Conservation (phyloP, 1,140 invertebrate species). For the Formica exsecta region DNA sequence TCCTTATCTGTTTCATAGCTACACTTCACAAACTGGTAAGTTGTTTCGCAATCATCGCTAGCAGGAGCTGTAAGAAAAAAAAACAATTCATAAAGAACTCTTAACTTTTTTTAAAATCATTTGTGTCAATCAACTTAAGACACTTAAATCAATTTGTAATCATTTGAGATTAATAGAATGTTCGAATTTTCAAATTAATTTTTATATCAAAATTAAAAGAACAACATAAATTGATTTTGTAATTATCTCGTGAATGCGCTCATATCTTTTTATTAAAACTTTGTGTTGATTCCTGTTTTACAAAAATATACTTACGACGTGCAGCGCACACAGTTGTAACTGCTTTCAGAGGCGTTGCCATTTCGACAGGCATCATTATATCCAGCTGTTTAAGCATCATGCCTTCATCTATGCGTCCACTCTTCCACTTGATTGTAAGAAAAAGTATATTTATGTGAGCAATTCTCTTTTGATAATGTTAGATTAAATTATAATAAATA, state of each 20-base stretch:
- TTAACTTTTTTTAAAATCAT: not conserved
- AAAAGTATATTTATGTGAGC: not conserved
- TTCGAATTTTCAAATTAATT: too few species aligned
- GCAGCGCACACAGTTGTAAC: slow-evolving; percentile 12
- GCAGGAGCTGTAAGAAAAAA: slow-evolving; percentile 31
- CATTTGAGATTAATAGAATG: too few species aligned
- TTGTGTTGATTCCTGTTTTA: not conserved
- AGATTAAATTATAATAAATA: not conserved
- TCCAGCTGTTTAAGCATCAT: slow-evolving; percentile 71
- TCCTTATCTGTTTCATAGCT: slow-evolving; percentile 41
- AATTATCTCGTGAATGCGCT: not conserved
- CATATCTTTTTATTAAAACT: not conserved
- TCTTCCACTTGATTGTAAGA: slow-evolving; percentile 60
- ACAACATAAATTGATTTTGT: not conserved
- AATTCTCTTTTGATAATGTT: not conserved
- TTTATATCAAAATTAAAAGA: too few species aligned
- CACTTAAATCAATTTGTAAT: not conserved
- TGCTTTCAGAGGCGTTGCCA: slow-evolving; percentile 17
- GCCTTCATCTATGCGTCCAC: slow-evolving; percentile 28
- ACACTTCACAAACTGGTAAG: slow-evolving; percentile 62
- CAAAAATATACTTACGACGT: slow-evolving; percentile 52
- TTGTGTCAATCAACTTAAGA: not conserved
- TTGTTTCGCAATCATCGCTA: slow-evolving; percentile 53
- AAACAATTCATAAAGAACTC: not conserved
- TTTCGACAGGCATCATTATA: slow-evolving; percentile 49